These are phyloP conservation scores for Petrosia ficiformis DNA, from an alignment of 37 sponge, comb jelly and placozoan species.

Conservation along the genomic window DNA sequence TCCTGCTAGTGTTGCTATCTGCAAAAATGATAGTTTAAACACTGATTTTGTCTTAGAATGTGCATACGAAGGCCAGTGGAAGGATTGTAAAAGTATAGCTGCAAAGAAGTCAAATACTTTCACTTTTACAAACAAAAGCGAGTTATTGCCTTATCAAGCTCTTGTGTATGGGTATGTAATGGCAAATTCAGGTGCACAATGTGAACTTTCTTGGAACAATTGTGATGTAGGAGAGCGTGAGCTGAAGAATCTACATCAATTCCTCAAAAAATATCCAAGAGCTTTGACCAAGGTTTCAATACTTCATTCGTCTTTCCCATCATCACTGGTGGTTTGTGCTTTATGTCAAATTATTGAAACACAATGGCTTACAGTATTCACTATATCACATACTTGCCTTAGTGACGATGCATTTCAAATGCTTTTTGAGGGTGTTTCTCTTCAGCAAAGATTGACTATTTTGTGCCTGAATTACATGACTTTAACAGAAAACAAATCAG, in stretches of 20 bases:
- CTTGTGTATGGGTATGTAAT: constrained; percentile 25
- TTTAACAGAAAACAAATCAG: no score
- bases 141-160: constrained; percentile 9
- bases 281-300: not conserved
- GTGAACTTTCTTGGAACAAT: not conserved
- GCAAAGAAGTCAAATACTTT: not conserved
- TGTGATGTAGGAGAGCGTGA: constrained; percentile 9
- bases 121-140: not conserved
- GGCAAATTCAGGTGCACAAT: constrained; percentile 8
- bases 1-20: not conserved
- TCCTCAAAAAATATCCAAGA: not conserved
- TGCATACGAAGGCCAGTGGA: constrained; percentile 33
- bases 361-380: no score
- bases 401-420: no score
- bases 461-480: no score
- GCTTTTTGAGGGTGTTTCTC: no score
- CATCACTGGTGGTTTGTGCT: no score
- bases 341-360: no score
- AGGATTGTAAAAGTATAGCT: constrained; percentile 16
- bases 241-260: not conserved
- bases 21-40: no score
- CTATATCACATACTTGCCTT: no score
- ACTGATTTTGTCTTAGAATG: constrained; percentile 6
- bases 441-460: no score
- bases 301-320: not conserved